Conservation (phyloP, 2,888 invertebrate species). For the Rotaria sp. region DNA sequence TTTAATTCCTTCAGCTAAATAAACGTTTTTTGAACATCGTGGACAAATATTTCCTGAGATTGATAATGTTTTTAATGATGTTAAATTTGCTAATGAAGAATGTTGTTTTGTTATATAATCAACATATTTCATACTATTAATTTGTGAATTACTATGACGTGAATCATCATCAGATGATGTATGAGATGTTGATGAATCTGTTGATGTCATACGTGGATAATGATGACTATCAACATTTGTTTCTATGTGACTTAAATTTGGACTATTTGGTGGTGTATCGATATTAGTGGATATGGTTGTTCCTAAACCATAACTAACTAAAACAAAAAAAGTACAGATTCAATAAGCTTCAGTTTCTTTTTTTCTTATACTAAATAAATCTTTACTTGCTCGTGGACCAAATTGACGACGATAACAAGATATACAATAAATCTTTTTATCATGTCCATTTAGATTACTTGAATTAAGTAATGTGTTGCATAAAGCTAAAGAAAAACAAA, state of each 20-base stretch:
- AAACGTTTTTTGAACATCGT: slow-evolving; percentile 37
- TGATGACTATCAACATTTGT: not conserved
- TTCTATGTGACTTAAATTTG: not conserved
- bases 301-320: not conserved
- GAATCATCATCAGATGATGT: slow-evolving; percentile 1
- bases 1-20: slow-evolving; percentile 36
- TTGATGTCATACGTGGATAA: not conserved
- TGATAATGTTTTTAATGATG: not conserved
- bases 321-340: too few species aligned
- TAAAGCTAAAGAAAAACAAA: not conserved
- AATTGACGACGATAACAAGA: slow-evolving; percentile 35
- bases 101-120: not conserved
- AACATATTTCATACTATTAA: not conserved
- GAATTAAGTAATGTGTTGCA: slow-evolving; percentile 38
- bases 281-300: not conserved
- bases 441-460: slow-evolving; percentile 33
- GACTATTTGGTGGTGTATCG: not conserved
- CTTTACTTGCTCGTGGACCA: slow-evolving; percentile 32
- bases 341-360: too few species aligned
- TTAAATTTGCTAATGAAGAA: not conserved
- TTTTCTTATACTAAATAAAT: not conserved
- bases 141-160: not conserved
- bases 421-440: slow-evolving; percentile 34
- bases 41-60: not conserved
- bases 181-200: not conserved